Base-by-base conservation (phyloP, 2,797 vertebrate genomes). In the Natrix natrix region DNA sequence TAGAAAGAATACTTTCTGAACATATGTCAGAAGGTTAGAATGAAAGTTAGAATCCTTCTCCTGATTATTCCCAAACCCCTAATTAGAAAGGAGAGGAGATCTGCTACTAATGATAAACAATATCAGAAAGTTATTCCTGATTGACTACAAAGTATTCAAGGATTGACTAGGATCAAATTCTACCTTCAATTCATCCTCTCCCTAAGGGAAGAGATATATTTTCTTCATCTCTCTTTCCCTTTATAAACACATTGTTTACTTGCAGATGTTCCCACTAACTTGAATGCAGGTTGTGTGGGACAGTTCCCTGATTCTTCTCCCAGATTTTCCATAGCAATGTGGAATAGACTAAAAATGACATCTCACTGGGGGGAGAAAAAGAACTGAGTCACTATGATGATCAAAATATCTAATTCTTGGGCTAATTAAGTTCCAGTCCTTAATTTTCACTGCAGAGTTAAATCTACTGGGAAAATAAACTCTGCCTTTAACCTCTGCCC, bases 401-500 rank as follows among this genome's bases (percentile, higher is more conserved):
- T 37, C 14, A 59, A 91, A 93, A 91, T 54, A 86, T 88, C 88
- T 63, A 87, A 48, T 93, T 69, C 14, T 91, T 48, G 54, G 90
- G 60, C 93, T 94, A 95, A 26, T 54, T 66, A 93, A 94, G 92
- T 17, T 91, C 92, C 91, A 4, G 1, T 59, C 88, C 93, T 63
- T 91, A 89, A 91, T 66, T 88, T 91, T 93, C 63, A 89, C 88
- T 61, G 90, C 89, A 32, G 78, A 86, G 91, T 83, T 93, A 66
- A 90, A 83, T 94, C 95, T 94, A 55, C 94, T 96, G 96, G 95
- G 95, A 96, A 97, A 96, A 96, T 20, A 26, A 89, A 93, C 89
- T 4, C 94, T 69, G 52, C 11, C 74, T 86, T 93, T 95, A 94
- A 93, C 93, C 96, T 95, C 61, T 96, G 96, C 96, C 95, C 96